A percentile compares a stretch with the other conserved stretches of the same genome.
These are phyloP conservation scores for Zaprionus inermis DNA, from an alignment of 1,140 invertebrate genomes.

Conservation along the genomic window DNA sequence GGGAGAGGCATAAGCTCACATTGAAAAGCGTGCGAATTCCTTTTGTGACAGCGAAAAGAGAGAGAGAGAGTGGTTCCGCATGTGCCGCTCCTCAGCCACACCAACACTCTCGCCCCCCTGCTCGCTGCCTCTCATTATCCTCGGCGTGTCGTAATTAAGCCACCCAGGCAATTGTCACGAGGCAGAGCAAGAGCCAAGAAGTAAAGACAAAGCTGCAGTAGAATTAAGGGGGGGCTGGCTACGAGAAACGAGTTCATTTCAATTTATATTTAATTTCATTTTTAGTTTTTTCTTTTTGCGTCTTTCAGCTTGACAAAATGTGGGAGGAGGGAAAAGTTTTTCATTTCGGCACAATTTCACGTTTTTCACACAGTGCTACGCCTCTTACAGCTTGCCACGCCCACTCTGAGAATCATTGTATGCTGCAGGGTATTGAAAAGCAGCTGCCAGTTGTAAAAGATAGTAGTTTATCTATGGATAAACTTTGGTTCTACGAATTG, in stretches of 20 bases:
- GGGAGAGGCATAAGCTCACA: not conserved
- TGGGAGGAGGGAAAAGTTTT: constrained; percentile 30
- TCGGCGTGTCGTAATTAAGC: constrained; percentile 8
- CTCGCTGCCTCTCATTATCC: constrained; percentile 2
- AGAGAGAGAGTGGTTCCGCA: not conserved
- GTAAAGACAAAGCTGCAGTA: not conserved
- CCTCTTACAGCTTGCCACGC: not conserved
- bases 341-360: constrained; percentile 27
- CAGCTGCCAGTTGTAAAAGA: too few relatives aligned
- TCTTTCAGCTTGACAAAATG: constrained; percentile 29
- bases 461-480: too few relatives aligned
- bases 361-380: not conserved
- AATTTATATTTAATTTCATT: constrained; percentile 40
- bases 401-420: not conserved
- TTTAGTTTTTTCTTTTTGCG: constrained; percentile 13
- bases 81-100: not conserved
- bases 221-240: not conserved
- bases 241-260: constrained; percentile 32
- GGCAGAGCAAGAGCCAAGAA: constrained; percentile 2
- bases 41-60: constrained; percentile 4
- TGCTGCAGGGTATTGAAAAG: not conserved
- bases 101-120: not conserved
- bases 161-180: constrained; percentile 5
- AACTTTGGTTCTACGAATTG: too few relatives aligned
- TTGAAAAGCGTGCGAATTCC: not conserved